These are phyloP conservation scores for Sapayoa aenigma DNA, from an alignment of 2,113 vertebrate species.

Conservation along the genomic window DNA sequence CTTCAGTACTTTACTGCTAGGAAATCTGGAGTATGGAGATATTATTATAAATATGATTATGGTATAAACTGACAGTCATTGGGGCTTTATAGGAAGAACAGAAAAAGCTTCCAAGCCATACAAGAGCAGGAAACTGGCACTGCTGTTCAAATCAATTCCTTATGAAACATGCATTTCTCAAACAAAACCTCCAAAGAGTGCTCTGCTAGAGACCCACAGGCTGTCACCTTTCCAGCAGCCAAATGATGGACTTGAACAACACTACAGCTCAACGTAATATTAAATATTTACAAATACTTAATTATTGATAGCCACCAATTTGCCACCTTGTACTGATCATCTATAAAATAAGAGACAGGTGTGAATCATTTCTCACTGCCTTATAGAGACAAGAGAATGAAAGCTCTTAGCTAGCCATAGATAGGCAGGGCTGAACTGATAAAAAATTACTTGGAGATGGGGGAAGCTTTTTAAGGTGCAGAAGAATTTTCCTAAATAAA, in stretches of 20 bases:
- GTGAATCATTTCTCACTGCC: not conserved
- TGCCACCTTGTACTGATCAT: not conserved
- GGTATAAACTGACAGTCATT: not conserved
- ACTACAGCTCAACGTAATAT: not conserved
- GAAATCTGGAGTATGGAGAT: not conserved
- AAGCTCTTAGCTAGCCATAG: not conserved
- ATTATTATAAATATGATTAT: too few species aligned
- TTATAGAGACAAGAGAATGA: not conserved
- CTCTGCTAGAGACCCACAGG: not conserved
- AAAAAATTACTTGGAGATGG: not conserved
- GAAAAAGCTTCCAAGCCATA: not conserved
- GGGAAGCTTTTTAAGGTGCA: not conserved
- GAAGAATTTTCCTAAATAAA: not conserved
- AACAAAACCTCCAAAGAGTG: not conserved
- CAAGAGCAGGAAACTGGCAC: not conserved
- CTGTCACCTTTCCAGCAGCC: not conserved
- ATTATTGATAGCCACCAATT: not conserved
- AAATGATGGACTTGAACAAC: not conserved
- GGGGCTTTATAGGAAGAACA: not conserved
- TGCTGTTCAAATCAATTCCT: not conserved
- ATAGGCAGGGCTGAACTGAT: not conserved
- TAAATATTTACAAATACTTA: not conserved
- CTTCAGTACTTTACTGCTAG: not conserved
- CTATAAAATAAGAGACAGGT: not conserved
- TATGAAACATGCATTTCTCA: not conserved